Conservation (phyloP, 2,113 vertebrate genomes). For the Octodon degus region DNA sequence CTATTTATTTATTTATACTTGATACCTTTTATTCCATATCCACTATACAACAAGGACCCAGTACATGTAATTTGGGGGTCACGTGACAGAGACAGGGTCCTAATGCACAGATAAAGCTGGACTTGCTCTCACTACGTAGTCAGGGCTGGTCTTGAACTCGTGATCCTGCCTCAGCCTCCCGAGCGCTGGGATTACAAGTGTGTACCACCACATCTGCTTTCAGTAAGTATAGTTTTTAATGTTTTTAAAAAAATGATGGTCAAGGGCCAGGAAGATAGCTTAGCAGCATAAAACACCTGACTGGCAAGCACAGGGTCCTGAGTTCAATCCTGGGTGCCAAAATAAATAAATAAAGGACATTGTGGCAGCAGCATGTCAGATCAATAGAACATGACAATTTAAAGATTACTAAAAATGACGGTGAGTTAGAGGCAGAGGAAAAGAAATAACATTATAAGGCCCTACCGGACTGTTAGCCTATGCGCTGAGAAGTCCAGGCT, state of each 20-base stretch:
- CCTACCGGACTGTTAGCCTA: neutral
- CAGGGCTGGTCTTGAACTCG: neutral
- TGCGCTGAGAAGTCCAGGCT: neutral
- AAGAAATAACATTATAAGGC: neutral
- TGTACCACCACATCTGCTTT: neutral
- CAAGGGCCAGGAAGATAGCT: too few relatives aligned
- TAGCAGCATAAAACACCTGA: too few relatives aligned
- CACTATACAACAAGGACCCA: slow-evolving; percentile 23
- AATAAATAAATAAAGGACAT: too few relatives aligned
- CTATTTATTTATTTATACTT: slow-evolving; percentile 17
- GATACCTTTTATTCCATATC: slow-evolving; percentile 42
- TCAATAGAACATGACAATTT: too few relatives aligned
- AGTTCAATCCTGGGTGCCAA: too few relatives aligned
- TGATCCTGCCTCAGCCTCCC: neutral
- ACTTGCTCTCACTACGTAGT: neutral
- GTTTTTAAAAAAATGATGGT: neutral
- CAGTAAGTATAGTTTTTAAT: neutral
- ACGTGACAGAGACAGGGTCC: neutral
- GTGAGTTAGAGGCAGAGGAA: neutral
- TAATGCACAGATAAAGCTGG: too few relatives aligned
- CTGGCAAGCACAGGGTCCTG: too few relatives aligned
- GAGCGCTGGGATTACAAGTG: neutral
- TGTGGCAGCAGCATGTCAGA: too few relatives aligned
- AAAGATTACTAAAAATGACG: too few relatives aligned
- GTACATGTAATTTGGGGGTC: neutral